Percentiles rank a stretch among this genome's conserved stretches.
Evolutionary conservation across 2,888 invertebrate species (phyloP).

Genomic region (Melipona beecheii): DNA sequence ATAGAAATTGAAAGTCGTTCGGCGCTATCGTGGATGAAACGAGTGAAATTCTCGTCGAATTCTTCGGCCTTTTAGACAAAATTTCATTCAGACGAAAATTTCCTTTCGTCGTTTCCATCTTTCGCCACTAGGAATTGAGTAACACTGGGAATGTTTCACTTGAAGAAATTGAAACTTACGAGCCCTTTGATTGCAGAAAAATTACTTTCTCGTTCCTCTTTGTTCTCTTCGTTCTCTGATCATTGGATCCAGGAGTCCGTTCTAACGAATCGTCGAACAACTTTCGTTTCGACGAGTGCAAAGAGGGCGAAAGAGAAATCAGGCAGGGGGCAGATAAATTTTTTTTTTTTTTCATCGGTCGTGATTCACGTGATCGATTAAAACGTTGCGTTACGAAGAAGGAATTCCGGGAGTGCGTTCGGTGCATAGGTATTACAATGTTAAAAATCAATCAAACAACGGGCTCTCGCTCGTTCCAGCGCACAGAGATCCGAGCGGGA

Average conservation of each 20-base stretch:
- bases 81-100: too few relatives aligned
- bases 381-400: constrained; percentile 19
- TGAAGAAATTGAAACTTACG: not conserved
- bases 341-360: not conserved
- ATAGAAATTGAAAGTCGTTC: not conserved
- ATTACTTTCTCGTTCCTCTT: not conserved
- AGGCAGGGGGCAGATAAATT: too few relatives aligned
- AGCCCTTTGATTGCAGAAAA: not conserved
- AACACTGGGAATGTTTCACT: not conserved
- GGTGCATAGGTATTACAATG: constrained; percentile 37
- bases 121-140: too few relatives aligned
- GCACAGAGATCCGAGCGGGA: constrained; percentile 28
- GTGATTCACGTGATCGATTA: constrained; percentile 12
- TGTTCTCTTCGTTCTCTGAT: not conserved
- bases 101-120: too few relatives aligned
- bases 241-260: not conserved
- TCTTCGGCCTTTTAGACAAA: not conserved
- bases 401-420: constrained; percentile 21
- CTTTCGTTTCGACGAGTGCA: not conserved
- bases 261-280: not conserved
- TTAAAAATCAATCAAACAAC: constrained; percentile 56
- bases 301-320: not conserved
- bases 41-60: not conserved
- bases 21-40: not conserved
- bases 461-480: not conserved